These are phyloP conservation scores for Anthrax anthrax DNA, from an alignment of 2,888 invertebrate species.

Conservation along the genomic window DNA sequence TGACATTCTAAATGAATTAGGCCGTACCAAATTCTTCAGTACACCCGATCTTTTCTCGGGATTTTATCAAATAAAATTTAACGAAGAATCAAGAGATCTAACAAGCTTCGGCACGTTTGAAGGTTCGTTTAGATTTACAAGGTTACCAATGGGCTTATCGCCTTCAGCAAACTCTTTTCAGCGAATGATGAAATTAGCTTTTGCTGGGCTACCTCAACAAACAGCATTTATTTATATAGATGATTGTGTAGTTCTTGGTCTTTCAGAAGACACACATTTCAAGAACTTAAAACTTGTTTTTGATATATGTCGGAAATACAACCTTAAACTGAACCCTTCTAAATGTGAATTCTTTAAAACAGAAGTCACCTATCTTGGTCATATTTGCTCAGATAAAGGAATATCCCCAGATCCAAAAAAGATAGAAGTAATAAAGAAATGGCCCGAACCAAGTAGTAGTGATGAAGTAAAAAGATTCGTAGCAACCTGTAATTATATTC, in stretches of 20 bases:
- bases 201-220: conserved; percentile 11
- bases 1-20: conserved; percentile 1
- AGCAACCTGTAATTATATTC: no score
- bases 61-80: conserved; percentile 6
- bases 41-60: conserved; percentile 2
- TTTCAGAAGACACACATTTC: conserved; percentile 9
- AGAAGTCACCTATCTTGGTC: conserved; percentile 11
- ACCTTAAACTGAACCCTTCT: conserved; percentile 11
- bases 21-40: conserved; percentile 5
- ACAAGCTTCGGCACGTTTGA: conserved; percentile 5
- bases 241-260: conserved; percentile 14
- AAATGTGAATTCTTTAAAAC: conserved; percentile 12
- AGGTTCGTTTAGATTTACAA: conserved; percentile 13
- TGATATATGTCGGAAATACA: conserved; percentile 1
- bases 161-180: conserved; percentile 15
- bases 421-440: no score
- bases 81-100: conserved; percentile 1
- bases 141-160: conserved; percentile 15
- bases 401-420: no score
- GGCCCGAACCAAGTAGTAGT: no score
- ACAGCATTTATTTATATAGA: conserved; percentile 15
- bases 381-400: conserved; percentile 9
- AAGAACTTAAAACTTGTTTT: conserved; percentile 7
- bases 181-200: conserved; percentile 16
- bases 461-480: no score